A percentile compares a stretch with the other conserved stretches of the same genome.
phyloP scores from a whole-genome alignment of 2,797 vertebrate genomes.

The Meriones psammophilus region DNA sequence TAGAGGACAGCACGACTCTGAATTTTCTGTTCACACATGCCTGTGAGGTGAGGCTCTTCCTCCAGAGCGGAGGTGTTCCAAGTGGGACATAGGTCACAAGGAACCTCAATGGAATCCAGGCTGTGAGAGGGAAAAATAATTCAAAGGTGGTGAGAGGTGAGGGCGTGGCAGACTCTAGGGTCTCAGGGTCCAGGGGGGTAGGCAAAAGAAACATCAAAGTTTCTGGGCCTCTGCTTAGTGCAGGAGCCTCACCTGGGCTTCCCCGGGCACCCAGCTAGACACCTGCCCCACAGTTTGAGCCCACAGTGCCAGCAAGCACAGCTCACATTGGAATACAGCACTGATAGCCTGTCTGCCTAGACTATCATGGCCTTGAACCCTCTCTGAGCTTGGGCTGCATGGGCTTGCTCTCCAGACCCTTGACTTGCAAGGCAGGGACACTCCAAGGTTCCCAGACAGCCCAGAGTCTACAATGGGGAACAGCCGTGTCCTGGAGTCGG shows the following conservation, averaged over 20 bases:
- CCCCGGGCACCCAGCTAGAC: neutral
- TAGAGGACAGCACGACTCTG: neutral
- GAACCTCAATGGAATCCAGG: neutral
- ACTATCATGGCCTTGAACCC: neutral
- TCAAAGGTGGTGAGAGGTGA: no score
- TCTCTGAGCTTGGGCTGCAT: neutral
- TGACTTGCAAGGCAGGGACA: neutral
- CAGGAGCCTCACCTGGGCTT: neutral
- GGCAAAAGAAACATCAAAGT: neutral
- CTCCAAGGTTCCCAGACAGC: neutral
- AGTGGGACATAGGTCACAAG: neutral
- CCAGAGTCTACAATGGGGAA: neutral
- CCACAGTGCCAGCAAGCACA: neutral
- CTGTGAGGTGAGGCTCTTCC: neutral
- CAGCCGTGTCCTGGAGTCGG: fast-evolving
- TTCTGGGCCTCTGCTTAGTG: neutral
- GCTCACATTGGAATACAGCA: neutral
- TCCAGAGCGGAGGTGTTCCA: neutral
- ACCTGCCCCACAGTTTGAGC: no score
- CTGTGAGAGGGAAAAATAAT: neutral
- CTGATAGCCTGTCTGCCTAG: neutral
- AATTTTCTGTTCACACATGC: neutral
- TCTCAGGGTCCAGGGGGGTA: neutral
- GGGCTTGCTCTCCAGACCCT: neutral
- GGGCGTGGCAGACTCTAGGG: neutral